phyloP scores from a whole-genome alignment of 2,888 invertebrate species.

The Eupithecia subfuscata region DNA sequence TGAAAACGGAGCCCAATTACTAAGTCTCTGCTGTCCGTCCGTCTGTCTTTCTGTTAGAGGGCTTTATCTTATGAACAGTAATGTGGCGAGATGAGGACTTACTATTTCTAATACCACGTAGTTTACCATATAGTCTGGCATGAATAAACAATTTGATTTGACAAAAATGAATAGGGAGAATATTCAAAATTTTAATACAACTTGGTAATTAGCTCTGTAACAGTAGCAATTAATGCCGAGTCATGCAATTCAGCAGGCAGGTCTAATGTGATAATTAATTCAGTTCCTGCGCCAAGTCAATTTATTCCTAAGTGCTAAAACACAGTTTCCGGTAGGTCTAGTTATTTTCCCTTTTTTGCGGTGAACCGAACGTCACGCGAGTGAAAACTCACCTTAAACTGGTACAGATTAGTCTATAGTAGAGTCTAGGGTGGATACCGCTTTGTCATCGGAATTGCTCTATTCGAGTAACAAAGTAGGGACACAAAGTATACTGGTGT shows the following conservation, averaged over 20 bases:
- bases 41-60: too few relatives aligned
- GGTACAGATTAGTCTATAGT: not conserved
- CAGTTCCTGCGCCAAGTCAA: slow-evolving; percentile 26
- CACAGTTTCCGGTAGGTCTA: slow-evolving; percentile 14
- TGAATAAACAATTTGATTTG: not conserved
- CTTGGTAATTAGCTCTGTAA: not conserved
- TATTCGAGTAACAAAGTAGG: slow-evolving; percentile 61
- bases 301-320: slow-evolving; percentile 27
- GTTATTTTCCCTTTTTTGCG: not conserved
- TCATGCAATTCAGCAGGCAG: slow-evolving; percentile 8
- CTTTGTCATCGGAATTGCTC: slow-evolving; percentile 67
- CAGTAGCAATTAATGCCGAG: slow-evolving; percentile 6
- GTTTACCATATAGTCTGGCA: not conserved
- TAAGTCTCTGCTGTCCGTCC: too few relatives aligned
- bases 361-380: slow-evolving; percentile 5
- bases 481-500: slow-evolving; percentile 17
- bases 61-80: too few relatives aligned
- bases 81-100: not conserved
- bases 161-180: not conserved
- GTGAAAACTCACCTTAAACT: slow-evolving; percentile 39
- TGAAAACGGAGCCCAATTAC: too few relatives aligned
- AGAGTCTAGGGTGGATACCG: slow-evolving; percentile 51
- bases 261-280: slow-evolving; percentile 13
- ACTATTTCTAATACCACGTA: not conserved
- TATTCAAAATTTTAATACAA: not conserved